Conservation (phyloP, 2,797 vertebrate genomes). For the Falco peregrinus region DNA sequence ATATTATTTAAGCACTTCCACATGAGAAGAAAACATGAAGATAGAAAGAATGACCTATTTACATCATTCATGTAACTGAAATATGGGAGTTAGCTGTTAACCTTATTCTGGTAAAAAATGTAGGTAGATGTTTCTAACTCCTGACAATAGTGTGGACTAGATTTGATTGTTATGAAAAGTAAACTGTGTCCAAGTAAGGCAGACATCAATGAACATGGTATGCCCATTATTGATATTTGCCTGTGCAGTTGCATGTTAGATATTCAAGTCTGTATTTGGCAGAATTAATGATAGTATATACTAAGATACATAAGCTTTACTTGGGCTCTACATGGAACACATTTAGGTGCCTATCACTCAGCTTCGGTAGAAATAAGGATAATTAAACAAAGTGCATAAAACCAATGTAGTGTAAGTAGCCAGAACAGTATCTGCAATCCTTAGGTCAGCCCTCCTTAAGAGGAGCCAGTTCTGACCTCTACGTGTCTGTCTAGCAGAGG, state of each 20-base stretch:
- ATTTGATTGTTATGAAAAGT: neutral
- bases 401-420: neutral
- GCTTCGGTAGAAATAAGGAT: neutral
- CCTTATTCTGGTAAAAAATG: neutral
- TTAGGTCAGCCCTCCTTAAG: neutral
- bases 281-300: neutral
- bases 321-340: neutral
- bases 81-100: neutral
- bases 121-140: neutral
- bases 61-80: neutral
- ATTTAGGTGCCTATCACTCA: neutral
- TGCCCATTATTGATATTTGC: neutral
- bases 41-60: neutral
- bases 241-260: neutral
- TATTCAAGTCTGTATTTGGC: neutral
- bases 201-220: neutral
- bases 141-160: neutral
- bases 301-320: neutral
- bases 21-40: neutral
- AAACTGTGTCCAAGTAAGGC: neutral
- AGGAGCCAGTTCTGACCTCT: neutral
- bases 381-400: neutral
- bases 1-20: neutral
- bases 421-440: neutral
- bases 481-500: neutral